Evolutionary conservation across 2,888 invertebrate genomes (phyloP).

Genomic region (Macrostomum cliftonense): DNA sequence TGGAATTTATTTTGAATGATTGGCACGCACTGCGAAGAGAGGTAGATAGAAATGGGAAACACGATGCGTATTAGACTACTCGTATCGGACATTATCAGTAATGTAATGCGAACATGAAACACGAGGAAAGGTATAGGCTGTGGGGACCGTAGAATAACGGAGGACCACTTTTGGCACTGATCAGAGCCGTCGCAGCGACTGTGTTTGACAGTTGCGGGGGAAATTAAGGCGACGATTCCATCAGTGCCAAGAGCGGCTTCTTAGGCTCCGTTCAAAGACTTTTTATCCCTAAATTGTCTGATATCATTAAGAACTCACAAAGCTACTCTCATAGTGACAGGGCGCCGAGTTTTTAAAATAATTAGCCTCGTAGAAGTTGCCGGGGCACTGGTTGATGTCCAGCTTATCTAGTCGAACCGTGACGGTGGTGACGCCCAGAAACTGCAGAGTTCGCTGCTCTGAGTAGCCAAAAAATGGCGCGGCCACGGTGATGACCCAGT

Average conservation of each 20-base stretch:
- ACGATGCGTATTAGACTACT: background rate
- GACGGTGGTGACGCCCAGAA: constrained; percentile 65
- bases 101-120: no score
- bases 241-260: no score
- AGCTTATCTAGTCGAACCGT: constrained; percentile 70
- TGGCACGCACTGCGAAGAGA: constrained; percentile 62
- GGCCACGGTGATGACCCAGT: constrained; percentile 87
- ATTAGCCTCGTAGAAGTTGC: constrained; percentile 63
- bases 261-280: no score
- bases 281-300: no score
- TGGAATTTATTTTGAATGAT: constrained; percentile 77
- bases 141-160: no score
- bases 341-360: constrained; percentile 84
- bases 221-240: no score
- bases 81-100: no score
- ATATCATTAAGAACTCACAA: no score
- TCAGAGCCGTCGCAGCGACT: no score
- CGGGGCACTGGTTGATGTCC: constrained; percentile 80
- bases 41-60: constrained; percentile 5
- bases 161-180: no score
- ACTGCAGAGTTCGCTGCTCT: background rate
- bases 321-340: constrained; percentile 70
- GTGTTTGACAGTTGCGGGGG: no score
- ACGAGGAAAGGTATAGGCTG: no score
- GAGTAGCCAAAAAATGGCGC: constrained; percentile 70